Percentiles rank a stretch among this genome's conserved stretches.
These are phyloP conservation scores for Hipposideros larvatus DNA, from an alignment of 2,797 vertebrate genomes.

Conservation along the genomic window DNA sequence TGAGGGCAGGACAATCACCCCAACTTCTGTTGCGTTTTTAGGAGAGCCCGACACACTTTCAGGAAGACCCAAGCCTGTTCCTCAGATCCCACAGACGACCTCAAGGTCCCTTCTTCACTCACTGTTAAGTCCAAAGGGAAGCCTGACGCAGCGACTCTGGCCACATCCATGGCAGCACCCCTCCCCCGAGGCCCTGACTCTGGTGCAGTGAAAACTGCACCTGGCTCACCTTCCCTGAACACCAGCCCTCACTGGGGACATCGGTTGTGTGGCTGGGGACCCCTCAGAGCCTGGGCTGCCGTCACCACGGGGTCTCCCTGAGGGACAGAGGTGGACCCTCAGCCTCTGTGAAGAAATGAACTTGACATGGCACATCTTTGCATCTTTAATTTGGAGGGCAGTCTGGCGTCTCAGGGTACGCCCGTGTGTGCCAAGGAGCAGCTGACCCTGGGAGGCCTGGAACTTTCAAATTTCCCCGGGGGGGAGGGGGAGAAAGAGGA, in stretches of 20 bases:
- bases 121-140: neutral
- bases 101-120: neutral
- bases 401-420: neutral
- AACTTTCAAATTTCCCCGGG: fast-evolving
- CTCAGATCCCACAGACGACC: neutral
- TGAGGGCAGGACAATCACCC: too few species aligned
- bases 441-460: too few species aligned
- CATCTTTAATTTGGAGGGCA: neutral
- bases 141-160: neutral
- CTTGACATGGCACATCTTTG: fast-evolving
- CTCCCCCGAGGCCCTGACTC: neutral
- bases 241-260: fast-evolving
- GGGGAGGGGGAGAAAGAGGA: neutral
- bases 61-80: fast-evolving
- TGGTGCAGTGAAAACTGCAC: fast-evolving
- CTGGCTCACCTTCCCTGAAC: neutral
- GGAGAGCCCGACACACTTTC: neutral
- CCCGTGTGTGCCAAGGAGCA: fast-evolving
- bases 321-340: neutral
- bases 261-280: fast-evolving
- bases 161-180: fast-evolving
- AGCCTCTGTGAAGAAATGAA: neutral
- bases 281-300: too few species aligned
- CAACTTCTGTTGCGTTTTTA: fast-evolving
- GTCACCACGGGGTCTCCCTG: fast-evolving